Evolutionary conservation across 2,113 vertebrate genomes (phyloP), one percentile per base, ranked within the genome.

Genomic region (Dendropsophus ebraccatus): DNA sequence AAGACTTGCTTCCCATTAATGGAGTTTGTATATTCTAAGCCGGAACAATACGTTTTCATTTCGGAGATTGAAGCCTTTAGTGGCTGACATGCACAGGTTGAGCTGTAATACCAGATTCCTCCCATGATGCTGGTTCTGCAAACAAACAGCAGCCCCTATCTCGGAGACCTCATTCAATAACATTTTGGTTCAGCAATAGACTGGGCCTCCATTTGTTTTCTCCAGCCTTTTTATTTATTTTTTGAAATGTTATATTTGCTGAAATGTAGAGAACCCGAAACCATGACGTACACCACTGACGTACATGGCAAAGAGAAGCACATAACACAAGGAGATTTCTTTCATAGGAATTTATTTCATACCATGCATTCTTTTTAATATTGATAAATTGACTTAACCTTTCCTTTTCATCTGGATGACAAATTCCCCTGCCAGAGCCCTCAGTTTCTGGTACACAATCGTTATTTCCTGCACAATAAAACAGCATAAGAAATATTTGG

Each of bases 351-450:
- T n/a, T 56, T 21, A 84, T 69, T 81, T 67, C 60, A 62, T 45
- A 62, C 21, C 56, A 14, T 60, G 56, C 35, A 23, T n/a, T 72
- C 49, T 49, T 41, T 60, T 37, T 84, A 25, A 41, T 76, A 84
- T 60, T 84, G 82, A 75, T 84, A 76, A 84, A 84, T 84, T 28
- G 54, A 75, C 72, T 47, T 84, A 84, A 75, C 54, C 82, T 84
- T 84, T 84, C 54, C 37, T 32, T 84, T 58, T 84, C 72, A 76
- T 62, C 72, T 56, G 35, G 52, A 84, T 84, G 82, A 75, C 37
- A 84, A 62, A 84, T 73, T 74, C 32, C 28, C 13, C 49, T 83
- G 82, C 35, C 82, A 74, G 52, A 73, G 5, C 35, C 72, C 41
- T n/a, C 50, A 30, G 72, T 28, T 45, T 75, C 69, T 52, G 56